Evolutionary conservation across 1,140 invertebrate genomes (phyloP).

Genomic region (Rhizoglyphus robini): DNA sequence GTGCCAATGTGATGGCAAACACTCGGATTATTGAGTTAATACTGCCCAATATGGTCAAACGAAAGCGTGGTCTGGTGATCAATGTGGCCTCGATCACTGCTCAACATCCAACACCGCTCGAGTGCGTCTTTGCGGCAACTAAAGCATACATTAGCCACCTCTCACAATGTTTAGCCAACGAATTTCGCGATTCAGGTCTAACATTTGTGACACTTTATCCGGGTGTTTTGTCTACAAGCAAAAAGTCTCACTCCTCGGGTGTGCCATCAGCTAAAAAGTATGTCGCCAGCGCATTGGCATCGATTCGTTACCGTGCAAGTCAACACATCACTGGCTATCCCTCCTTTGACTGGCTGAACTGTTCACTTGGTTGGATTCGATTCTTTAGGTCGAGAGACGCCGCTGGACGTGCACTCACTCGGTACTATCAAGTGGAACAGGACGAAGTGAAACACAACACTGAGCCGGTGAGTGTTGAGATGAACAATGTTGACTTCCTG

Average conservation of each 20-base stretch:
- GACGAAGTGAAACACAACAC: no score
- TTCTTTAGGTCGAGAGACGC: no score
- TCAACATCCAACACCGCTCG: conserved; percentile 59
- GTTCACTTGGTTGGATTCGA: no score
- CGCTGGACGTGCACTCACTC: no score
- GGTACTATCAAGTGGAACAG: no score
- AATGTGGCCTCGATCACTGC: conserved; percentile 78
- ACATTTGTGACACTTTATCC: conserved; percentile 39
- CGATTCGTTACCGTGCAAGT: no score
- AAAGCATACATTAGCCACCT: conserved; percentile 84
- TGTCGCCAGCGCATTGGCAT: not conserved
- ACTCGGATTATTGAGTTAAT: conserved; percentile 62
- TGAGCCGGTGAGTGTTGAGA: no score
- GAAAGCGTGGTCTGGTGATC: conserved; percentile 69
- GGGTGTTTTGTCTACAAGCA: conserved; percentile 22
- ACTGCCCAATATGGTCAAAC: conserved; percentile 72
- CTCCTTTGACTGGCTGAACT: no score
- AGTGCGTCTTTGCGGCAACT: conserved; percentile 71
- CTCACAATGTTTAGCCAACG: conserved; percentile 56
- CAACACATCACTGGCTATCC: no score
- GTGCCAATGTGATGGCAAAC: conserved; percentile 14
- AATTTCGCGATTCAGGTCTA: conserved; percentile 61
- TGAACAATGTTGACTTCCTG: no score
- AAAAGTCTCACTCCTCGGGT: not conserved
- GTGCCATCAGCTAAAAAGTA: not conserved